phyloP scores from a whole-genome alignment of 2,888 invertebrate genomes.

The Carcina quercana region DNA sequence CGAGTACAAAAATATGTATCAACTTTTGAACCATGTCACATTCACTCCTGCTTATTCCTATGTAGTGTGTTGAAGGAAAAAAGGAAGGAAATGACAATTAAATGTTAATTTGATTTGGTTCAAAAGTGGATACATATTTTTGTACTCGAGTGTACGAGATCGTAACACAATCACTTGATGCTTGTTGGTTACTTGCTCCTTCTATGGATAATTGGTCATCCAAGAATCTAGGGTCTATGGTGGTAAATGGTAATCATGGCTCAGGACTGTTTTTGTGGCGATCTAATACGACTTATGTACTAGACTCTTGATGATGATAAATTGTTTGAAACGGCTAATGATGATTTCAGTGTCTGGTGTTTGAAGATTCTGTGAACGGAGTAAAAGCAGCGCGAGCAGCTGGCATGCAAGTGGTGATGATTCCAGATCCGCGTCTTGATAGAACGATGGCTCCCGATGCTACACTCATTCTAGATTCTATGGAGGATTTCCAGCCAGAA shows the following conservation, averaged over 20 bases:
- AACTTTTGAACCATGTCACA: no score
- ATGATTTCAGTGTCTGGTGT: constrained; percentile 81
- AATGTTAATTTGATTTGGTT: no score
- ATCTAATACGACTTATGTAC: neutral
- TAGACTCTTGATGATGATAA: neutral
- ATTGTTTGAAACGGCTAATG: no score
- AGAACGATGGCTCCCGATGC: constrained; percentile 58
- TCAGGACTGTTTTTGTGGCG: no score
- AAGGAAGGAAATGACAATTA: no score
- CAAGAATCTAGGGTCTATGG: no score
- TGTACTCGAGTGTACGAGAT: neutral
- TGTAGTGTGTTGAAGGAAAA: no score
- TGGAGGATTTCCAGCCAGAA: constrained; percentile 87
- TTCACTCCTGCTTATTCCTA: no score
- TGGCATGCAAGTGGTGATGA: constrained; percentile 90
- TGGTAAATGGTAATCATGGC: no score
- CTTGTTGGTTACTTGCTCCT: neutral
- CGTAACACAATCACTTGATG: neutral
- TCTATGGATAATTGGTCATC: neutral
- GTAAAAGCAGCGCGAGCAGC: constrained; percentile 84
- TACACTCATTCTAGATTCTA: constrained; percentile 79
- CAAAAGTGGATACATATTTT: no score
- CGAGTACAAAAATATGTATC: no score
- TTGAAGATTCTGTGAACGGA: constrained; percentile 94
- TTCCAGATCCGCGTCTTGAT: constrained; percentile 77